These are phyloP conservation scores for Trachymyrmex septentrionalis DNA, from an alignment of 1,140 invertebrate genomes.

Conservation along the genomic window DNA sequence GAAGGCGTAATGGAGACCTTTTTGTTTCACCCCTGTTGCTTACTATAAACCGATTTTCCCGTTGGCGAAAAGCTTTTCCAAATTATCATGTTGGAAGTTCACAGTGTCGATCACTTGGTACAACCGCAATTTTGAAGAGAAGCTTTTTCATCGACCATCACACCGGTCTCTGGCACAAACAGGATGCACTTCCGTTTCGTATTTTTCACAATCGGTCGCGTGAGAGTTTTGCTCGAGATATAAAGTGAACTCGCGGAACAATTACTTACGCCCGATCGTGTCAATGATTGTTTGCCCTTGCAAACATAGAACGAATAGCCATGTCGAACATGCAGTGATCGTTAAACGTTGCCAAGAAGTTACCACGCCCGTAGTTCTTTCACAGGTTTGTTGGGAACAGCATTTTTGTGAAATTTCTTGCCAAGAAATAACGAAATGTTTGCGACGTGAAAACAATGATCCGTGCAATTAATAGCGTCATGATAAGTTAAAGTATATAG, in stretches of 20 bases:
- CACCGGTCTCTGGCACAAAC: constrained; percentile 3
- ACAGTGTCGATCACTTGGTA: constrained; percentile 35
- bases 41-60: constrained; percentile 24
- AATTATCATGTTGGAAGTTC: constrained; percentile 68
- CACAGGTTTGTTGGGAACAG: constrained; percentile 4
- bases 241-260: constrained; percentile 48
- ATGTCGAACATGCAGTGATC: constrained; percentile 12
- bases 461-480: background rate
- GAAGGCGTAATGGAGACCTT: constrained; percentile 51
- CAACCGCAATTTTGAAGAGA: constrained; percentile 2
- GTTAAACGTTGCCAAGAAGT: constrained; percentile 52
- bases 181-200: constrained; percentile 51
- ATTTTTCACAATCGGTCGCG: constrained; percentile 46
- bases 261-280: constrained; percentile 55
- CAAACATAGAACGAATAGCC: constrained; percentile 25
- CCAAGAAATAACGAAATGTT: constrained; percentile 41
- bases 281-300: constrained; percentile 53
- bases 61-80: constrained; percentile 48
- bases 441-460: background rate
- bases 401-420: constrained; percentile 35
- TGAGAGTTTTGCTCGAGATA: constrained; percentile 38
- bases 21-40: constrained; percentile 17
- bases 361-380: background rate
- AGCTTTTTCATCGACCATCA: constrained; percentile 7
- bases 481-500: background rate